Base-by-base conservation (phyloP, 2,113 vertebrate genomes). In the Haemorhous mexicanus region DNA sequence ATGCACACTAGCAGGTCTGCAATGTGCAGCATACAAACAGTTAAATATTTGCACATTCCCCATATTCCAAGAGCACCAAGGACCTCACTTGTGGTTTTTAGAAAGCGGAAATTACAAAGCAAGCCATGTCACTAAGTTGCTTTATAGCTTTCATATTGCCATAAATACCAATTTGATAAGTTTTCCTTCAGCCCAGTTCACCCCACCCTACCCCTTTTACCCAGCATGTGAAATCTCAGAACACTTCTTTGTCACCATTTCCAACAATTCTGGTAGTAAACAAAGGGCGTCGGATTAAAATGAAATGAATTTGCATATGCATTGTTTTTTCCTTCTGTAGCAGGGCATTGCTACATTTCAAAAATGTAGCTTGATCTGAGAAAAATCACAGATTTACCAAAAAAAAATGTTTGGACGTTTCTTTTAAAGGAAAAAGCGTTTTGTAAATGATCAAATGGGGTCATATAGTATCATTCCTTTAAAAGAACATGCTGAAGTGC, bases 41-140 rank as follows among this genome's bases (percentile, higher is more conserved):
- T 98, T 98, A 98, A 98, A 99, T 99, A 99, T 98, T 99, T 99
- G 99, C 98, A 99, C 98, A 97, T 99, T 98, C 98, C 98, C 98
- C 98, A 97, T 96, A 98, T 94, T 98, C 97, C 96, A 98, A 98
- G 98, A 98, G 98, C 97, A 97, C 95, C 96, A 97, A 98, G 97
- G 98, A 98, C 97, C 98, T 98, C 95, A 97, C 98, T 96, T 98
- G 97, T 97, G 97, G 98, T 98, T 98, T 98, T 96, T 95, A 97
- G 94, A 97, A 98, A 98, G 95, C 97, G 95, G 97, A 97, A 97
- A 96, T 97, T 96, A 97, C 95, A 96, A 97, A 97, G 96, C 96
- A 95, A 98, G 96, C 93, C 82, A 77, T 50, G 89, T 96, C 97
- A 97, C 95, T 89, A 95, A 96, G 93, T 95, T 94, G 89, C 97